Evolutionary conservation across 2,888 invertebrate genomes (phyloP).

Genomic region (Heterodera filipjevi): DNA sequence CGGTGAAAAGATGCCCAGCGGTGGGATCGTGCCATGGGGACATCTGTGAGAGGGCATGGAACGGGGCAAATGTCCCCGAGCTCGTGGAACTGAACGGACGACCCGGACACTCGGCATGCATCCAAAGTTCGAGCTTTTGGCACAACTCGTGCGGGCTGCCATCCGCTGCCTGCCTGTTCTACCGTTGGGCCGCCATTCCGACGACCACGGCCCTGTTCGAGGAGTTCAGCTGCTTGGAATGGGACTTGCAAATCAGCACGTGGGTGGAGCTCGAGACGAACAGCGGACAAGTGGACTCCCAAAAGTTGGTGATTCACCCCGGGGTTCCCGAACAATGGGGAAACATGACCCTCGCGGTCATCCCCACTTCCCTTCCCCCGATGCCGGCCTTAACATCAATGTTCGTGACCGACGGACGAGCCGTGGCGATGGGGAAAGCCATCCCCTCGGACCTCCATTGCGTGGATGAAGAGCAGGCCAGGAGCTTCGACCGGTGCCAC

Average conservation of each 20-base stretch:
- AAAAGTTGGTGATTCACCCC: background rate
- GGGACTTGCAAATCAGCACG: background rate
- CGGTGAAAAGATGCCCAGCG: background rate
- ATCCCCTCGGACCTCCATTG: background rate
- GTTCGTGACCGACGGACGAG: background rate
- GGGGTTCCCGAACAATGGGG: background rate
- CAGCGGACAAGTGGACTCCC: background rate
- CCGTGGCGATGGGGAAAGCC: background rate
- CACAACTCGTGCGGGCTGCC: constrained; percentile 4
- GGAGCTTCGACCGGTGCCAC: background rate
- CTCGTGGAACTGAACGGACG: background rate
- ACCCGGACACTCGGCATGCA: background rate
- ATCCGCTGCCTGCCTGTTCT: background rate
- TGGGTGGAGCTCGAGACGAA: background rate
- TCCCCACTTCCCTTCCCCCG: background rate
- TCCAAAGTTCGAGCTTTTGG: constrained; percentile 6
- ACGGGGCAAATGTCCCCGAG: background rate
- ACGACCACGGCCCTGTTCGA: background rate
- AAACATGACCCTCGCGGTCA: background rate
- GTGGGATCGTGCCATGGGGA: background rate
- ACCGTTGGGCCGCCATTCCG: background rate
- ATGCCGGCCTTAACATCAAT: background rate
- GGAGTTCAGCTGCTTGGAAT: background rate
- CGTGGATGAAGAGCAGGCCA: background rate
- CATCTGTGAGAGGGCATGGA: background rate